Evolutionary conservation across 2,888 invertebrate species (phyloP), one percentile per base, ranked within the genome.

Genomic region (Cataglyphis altisquamis): DNA sequence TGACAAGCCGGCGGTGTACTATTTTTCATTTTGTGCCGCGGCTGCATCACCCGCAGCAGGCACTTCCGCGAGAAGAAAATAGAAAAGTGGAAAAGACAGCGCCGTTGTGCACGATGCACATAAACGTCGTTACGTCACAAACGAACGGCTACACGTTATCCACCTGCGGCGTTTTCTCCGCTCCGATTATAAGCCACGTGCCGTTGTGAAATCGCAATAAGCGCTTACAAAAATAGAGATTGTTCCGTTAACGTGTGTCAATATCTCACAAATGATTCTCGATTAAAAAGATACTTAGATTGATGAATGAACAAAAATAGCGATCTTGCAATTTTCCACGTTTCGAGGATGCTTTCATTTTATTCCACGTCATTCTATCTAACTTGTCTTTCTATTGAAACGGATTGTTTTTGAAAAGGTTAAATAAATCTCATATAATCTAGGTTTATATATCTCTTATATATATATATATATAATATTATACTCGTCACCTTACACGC

Each of bases 1-100:
- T 81, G 83, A 85, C 82, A 39, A 74, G 36, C 67, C 41, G 12
- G 41, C 39, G 41, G 62, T 83, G 29, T 25, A 45, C 12, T 18
- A 48, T 88, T 89, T 84, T 87, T 82, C 82, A 29, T 62, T 52
- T 70, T 70, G 83, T 63, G 83, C 77, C 75, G 52, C 62, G 63
- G 81, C 80, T 85, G 83, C 84, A 48, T 78, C 75, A 84, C 84
- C 77, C 73, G 82, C 78, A 83, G 84, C 87, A 84, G 85, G 32
- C 81, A 89, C 82, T 90, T 93, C 83, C 92, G 91, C 72, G 91
- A 91, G 87, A 91, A 91, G 89, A 90, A 90, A 83, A 90, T 94
- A 95, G 84, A 92, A 95, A 86, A 95, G 95, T 91, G 95, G 95
- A 94, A 96, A 96, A 94, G 96, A 96, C 87, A 25, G 64, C 62